Evolutionary conservation across 1,140 invertebrate genomes (phyloP), one percentile per base, ranked within the genome.

Genomic region (Megalopta genalis): DNA sequence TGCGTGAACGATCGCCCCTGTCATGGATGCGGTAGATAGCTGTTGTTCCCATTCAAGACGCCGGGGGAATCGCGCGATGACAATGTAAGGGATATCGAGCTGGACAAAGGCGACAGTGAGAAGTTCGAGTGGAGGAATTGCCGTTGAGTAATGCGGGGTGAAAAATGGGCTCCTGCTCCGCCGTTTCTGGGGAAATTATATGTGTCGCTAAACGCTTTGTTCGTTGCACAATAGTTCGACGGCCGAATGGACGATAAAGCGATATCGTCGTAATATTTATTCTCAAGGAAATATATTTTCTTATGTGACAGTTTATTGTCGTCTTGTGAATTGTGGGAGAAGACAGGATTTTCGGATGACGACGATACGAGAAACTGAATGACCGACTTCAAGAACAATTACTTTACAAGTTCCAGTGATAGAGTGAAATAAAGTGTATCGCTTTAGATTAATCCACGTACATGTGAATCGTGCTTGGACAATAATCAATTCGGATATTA

Each of bases 1-100:
- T 86, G 85, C 73, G 82, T 84, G 77, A 87, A 84, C 85, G 82
- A 82, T 80, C 84, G 75, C 62, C 60, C 60, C 25, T 12, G 14
- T 62, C 63, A 60, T 46, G 37, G 21, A 81, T 37, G 39, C 49
- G 49, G 63, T 39, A 74, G 64, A 54, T 59, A 21, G 63, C 46
- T 42, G 49, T 77, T 77, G 82, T 84, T 49, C 78, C 69, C 71
- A 27, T 74, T 67, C 25, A 60, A 49, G 32, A 7, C 57, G 57
- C 3, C 16, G 2, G 23, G 23, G 18, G 57, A 59, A 72, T 59
- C 62, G 57, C 14, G 46, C 66, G 66, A 80, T 23, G 39, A 80
- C 71, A 63, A 72, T 68, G 49, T 63, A 18, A 63, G 25, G n/a
- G 39, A 74, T 67, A 63, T 46, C 46, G 39, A 25, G 37, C 9